Percentiles rank a stretch among this genome's conserved stretches.
Evolutionary conservation across 2,113 vertebrate genomes (phyloP).

Genomic region (Sinosuthora webbiana): DNA sequence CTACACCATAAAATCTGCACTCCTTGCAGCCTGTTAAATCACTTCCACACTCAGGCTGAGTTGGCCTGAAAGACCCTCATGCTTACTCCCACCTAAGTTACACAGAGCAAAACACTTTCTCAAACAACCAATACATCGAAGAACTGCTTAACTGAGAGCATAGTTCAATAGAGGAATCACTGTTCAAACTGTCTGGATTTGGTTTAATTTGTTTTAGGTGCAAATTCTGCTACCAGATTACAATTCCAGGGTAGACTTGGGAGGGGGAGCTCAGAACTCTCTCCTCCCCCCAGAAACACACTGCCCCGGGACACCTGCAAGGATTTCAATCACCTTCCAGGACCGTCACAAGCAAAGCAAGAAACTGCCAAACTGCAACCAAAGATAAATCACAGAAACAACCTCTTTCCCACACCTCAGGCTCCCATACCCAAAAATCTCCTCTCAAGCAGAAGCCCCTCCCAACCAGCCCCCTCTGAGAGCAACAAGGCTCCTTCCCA

Average conservation of each 20-base stretch:
- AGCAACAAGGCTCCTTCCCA: neutral
- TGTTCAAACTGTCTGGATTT: neutral
- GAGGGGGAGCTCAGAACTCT: neutral
- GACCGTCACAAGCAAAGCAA: neutral
- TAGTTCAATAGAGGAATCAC: neutral
- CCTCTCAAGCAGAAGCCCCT: neutral
- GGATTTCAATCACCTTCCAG: neutral
- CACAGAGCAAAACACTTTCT: neutral
- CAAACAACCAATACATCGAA: neutral
- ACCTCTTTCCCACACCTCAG: neutral
- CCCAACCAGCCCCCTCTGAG: fast-evolving
- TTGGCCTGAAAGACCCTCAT: neutral
- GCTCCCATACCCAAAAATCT: neutral
- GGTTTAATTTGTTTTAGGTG: neutral
- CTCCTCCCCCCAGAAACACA: neutral
- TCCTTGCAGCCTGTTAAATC: neutral
- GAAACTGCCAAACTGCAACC: fast-evolving
- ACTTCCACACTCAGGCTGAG: neutral
- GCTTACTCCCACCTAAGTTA: neutral
- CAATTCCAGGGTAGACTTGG: neutral
- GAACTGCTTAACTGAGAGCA: neutral
- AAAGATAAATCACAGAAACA: neutral
- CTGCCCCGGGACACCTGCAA: neutral
- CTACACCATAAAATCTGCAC: neutral
- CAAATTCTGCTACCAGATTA: neutral